phyloP scores from a whole-genome alignment of 1,140 invertebrate species.

The Aricia agestis region DNA sequence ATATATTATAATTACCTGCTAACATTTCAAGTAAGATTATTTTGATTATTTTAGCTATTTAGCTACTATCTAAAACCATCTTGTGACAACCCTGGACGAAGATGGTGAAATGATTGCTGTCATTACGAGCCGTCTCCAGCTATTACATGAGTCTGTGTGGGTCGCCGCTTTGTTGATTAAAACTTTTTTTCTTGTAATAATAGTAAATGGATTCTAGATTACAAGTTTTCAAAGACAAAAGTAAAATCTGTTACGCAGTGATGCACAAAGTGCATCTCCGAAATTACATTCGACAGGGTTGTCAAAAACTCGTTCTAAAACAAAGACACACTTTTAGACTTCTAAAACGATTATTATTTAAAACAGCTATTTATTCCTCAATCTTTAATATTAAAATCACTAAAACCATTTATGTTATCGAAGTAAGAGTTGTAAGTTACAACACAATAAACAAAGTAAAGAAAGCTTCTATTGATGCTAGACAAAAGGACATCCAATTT shows the following conservation, averaged over 20 bases:
- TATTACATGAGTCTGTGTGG: slow-evolving; percentile 60
- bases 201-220: slow-evolving; percentile 36
- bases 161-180: slow-evolving; percentile 54
- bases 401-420: no score
- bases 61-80: no score
- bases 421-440: not conserved
- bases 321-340: not conserved
- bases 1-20: no score
- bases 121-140: slow-evolving; percentile 53
- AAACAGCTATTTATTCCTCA: no score
- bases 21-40: no score
- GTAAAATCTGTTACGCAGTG: not conserved
- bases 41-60: no score
- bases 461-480: not conserved
- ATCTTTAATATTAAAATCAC: no score
- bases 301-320: not conserved
- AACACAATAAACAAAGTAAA: not conserved
- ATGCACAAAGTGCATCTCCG: not conserved
- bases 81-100: slow-evolving; percentile 34
- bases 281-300: not conserved
- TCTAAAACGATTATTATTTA: not conserved
- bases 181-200: slow-evolving; percentile 44
- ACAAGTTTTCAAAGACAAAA: slow-evolving; percentile 22
- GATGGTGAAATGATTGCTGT: slow-evolving; percentile 69
- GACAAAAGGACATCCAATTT: not conserved